These are phyloP conservation scores for Bombus pascuorum DNA, from an alignment of 1,140 invertebrate genomes.

Conservation along the genomic window DNA sequence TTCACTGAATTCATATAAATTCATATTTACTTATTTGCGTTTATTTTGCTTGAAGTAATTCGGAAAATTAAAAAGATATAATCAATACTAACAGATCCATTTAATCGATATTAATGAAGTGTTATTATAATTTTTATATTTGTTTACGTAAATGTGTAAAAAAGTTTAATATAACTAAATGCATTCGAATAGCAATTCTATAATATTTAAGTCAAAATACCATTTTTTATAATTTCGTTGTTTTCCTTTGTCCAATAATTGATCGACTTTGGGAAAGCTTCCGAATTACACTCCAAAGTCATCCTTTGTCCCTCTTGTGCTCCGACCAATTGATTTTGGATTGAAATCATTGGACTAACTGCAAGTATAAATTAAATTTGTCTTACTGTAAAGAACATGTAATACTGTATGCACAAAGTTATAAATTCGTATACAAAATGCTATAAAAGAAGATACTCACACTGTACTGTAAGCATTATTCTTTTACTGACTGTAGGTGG, in stretches of 20 bases:
- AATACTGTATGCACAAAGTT: not conserved
- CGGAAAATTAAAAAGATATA: not conserved
- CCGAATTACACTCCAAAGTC: conserved; percentile 91
- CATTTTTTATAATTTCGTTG: conserved; percentile 91
- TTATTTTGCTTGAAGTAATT: not conserved
- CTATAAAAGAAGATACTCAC: conserved; percentile 84
- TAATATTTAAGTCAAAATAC: conserved; percentile 77
- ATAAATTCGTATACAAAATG: not conserved
- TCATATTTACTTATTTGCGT: not conserved
- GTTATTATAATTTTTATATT: not conserved
- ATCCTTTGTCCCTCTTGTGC: conserved; percentile 89
- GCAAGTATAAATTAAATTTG: conserved; percentile 19
- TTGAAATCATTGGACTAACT: conserved; percentile 94
- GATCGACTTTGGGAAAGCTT: conserved; percentile 93
- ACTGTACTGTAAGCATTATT: conserved; percentile 93
- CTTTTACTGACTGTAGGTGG: conserved; percentile 94
- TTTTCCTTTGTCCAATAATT: conserved; percentile 92
- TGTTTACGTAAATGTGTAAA: not conserved
- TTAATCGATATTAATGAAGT: not conserved
- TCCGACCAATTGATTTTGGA: conserved; percentile 92
- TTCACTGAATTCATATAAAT: not conserved
- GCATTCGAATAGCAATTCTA: not conserved
- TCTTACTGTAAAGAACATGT: not conserved
- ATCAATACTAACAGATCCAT: not conserved
- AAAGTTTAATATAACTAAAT: not conserved